Evolutionary conservation across 2,797 vertebrate species (phyloP).

Genomic region (Neopelma chrysocephalum): DNA sequence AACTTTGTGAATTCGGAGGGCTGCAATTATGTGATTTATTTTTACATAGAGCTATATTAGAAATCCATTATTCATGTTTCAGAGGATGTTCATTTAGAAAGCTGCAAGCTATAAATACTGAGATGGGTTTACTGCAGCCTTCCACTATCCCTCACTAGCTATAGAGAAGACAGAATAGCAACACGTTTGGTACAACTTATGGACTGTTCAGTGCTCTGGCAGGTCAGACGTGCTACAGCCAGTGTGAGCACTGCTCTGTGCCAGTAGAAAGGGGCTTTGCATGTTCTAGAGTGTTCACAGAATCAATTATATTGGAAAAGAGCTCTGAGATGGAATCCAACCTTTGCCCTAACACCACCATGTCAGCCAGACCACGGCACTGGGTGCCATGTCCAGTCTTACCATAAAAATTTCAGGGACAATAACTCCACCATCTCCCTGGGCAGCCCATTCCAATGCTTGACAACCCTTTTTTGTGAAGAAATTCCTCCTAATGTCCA

Average conservation of each 20-base stretch:
- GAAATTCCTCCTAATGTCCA: background rate
- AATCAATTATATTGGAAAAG: background rate
- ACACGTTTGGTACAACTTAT: accelerated
- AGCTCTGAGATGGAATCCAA: background rate
- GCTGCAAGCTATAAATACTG: background rate
- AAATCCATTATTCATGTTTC: background rate
- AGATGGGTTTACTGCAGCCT: background rate
- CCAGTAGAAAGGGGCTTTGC: background rate
- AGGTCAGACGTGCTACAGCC: background rate
- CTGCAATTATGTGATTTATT: background rate
- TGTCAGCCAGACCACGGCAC: background rate
- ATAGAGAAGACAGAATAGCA: background rate
- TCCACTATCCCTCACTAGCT: background rate
- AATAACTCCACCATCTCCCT: background rate
- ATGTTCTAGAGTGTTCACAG: background rate
- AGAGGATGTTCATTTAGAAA: background rate
- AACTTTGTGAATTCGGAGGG: background rate
- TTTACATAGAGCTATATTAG: background rate
- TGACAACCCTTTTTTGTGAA: background rate
- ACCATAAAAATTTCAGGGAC: background rate
- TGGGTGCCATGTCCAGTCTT: background rate
- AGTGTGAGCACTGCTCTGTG: background rate
- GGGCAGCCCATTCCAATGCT: background rate
- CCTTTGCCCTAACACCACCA: background rate
- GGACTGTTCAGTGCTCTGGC: background rate